phyloP scores from a whole-genome alignment of 1,140 invertebrate genomes.

The Carcinoscorpius rotundicauda region DNA sequence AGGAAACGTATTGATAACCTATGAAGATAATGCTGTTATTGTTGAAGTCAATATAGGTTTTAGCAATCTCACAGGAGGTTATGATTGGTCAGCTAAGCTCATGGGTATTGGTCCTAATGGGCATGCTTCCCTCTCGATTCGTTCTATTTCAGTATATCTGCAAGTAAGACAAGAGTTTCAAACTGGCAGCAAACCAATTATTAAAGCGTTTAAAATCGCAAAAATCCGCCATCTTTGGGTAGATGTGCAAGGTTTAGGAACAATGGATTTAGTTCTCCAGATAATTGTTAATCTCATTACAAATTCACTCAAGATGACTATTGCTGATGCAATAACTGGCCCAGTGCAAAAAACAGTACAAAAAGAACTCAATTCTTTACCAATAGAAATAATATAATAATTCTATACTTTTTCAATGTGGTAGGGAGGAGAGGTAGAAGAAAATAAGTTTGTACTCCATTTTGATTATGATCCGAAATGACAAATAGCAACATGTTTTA shows the following conservation, averaged over 20 bases:
- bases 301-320: conserved; percentile 19
- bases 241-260: conserved; percentile 23
- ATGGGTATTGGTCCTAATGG: conserved; percentile 9
- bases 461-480: too few relatives aligned
- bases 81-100: conserved; percentile 14
- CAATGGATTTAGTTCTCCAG: conserved; percentile 22
- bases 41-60: conserved; percentile 24
- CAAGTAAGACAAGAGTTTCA: conserved; percentile 13
- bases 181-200: conserved; percentile 8
- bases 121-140: conserved; percentile 11
- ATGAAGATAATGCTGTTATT: conserved; percentile 16
- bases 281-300: conserved; percentile 22
- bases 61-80: conserved; percentile 20
- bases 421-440: too few relatives aligned
- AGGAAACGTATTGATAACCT: conserved; percentile 19
- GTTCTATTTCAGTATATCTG: conserved; percentile 14
- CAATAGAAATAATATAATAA: neutral
- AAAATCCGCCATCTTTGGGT: conserved; percentile 22
- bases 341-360: conserved; percentile 18
- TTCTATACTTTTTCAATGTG: too few relatives aligned
- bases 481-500: too few relatives aligned
- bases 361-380: conserved; percentile 14
- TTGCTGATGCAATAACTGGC: conserved; percentile 18
- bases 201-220: conserved; percentile 17
- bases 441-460: too few relatives aligned